A percentile compares a stretch with the other conserved stretches of the same genome.
Evolutionary conservation across 2,113 vertebrate species (phyloP).

Genomic region (Eclectus roratus): DNA sequence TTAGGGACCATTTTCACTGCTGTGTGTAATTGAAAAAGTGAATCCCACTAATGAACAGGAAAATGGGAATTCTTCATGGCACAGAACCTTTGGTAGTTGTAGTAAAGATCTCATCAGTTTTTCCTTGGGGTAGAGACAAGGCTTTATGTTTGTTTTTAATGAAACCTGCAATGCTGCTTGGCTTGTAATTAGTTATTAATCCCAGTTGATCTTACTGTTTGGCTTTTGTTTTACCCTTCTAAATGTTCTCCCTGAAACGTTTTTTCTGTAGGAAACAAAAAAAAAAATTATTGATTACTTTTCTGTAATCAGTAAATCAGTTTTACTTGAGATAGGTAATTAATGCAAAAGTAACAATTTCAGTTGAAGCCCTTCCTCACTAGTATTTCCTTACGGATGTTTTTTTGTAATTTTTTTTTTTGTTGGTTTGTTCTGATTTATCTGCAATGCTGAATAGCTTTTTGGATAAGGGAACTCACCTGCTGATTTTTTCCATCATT

Average conservation of each 20-base stretch:
- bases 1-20: neutral
- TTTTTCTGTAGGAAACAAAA: neutral
- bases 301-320: neutral
- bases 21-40: neutral
- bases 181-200: neutral
- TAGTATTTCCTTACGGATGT: neutral
- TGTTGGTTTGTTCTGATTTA: neutral
- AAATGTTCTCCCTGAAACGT: neutral
- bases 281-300: neutral
- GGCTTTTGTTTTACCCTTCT: neutral
- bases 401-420: neutral
- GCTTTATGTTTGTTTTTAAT: accelerated
- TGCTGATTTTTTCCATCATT: neutral
- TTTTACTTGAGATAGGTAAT: neutral
- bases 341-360: neutral
- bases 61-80: neutral
- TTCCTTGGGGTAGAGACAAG: neutral
- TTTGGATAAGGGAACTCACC: neutral
- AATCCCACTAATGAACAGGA: neutral
- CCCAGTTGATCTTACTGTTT: neutral
- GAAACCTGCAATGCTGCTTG: neutral
- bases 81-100: neutral
- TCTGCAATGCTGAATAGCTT: neutral
- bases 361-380: neutral
- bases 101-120: neutral